These are phyloP conservation scores for Noctua fimbriata DNA, from an alignment of 2,888 invertebrate genomes.

Conservation along the genomic window DNA sequence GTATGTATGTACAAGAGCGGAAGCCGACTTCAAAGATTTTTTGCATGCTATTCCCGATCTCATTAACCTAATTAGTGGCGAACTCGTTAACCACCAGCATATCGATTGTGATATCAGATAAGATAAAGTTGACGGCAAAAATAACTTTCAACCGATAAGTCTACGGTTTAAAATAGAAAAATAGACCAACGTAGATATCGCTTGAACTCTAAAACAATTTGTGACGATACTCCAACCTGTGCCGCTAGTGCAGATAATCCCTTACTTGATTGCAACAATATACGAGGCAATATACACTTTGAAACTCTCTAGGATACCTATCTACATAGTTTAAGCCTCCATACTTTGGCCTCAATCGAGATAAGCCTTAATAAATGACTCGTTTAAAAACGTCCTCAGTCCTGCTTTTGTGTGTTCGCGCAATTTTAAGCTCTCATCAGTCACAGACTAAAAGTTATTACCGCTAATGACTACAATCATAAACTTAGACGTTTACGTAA, in stretches of 20 bases:
- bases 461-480: conserved; percentile 53
- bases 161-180: background rate
- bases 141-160: background rate
- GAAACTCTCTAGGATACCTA: conserved; percentile 1
- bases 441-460: conserved; percentile 41
- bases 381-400: conserved; percentile 27
- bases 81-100: conserved; percentile 9
- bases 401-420: conserved; percentile 33
- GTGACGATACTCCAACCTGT: background rate
- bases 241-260: conserved; percentile 16
- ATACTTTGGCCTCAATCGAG: conserved; percentile 28
- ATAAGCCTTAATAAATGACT: conserved; percentile 33
- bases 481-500: conserved; percentile 50
- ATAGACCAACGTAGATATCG: background rate
- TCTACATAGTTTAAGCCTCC: background rate
- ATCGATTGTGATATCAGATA: conserved; percentile 11
- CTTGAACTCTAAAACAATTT: conserved; percentile 11
- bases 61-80: conserved; percentile 25
- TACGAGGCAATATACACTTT: conserved; percentile 4
- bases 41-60: conserved; percentile 1
- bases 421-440: conserved; percentile 40
- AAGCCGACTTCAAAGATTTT: background rate
- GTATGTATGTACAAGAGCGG: background rate
- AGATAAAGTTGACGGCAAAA: background rate
- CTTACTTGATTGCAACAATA: conserved; percentile 35